phyloP scores from a whole-genome alignment of 2,888 invertebrate species.

The Pheosia tremula region DNA sequence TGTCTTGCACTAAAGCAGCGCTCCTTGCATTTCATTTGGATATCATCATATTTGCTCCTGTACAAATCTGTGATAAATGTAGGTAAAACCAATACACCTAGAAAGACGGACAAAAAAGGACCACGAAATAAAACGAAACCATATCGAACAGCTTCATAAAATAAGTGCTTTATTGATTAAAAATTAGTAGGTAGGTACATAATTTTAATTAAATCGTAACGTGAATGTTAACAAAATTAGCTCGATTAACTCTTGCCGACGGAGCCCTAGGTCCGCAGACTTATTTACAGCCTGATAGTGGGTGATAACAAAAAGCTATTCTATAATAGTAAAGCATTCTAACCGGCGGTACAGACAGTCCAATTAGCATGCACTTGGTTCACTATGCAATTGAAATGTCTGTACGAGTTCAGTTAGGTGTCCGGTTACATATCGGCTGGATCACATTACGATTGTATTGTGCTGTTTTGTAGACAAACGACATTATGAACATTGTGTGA shows the following conservation, averaged over 20 bases:
- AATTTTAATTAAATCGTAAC: constrained; percentile 65
- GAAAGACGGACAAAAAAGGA: not conserved
- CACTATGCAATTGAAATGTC: constrained; percentile 9
- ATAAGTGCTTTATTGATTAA: constrained; percentile 83
- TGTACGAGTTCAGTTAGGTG: constrained; percentile 6
- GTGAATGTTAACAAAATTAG: constrained; percentile 60
- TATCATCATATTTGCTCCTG: too few relatives aligned
- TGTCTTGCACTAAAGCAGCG: too few relatives aligned
- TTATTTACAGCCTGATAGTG: constrained; percentile 59
- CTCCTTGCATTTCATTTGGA: too few relatives aligned
- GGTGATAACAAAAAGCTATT: constrained; percentile 41
- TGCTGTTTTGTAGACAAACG: constrained; percentile 9
- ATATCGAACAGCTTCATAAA: constrained; percentile 76
- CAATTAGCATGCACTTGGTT: constrained; percentile 2
- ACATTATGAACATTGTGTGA: not conserved
- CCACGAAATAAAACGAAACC: constrained; percentile 51
- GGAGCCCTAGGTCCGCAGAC: constrained; percentile 41
- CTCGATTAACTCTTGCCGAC: constrained; percentile 38
- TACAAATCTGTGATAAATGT: too few relatives aligned
- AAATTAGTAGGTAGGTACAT: constrained; percentile 72
- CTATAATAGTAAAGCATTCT: constrained; percentile 39
- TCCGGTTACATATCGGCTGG: constrained; percentile 10
- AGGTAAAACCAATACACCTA: too few relatives aligned
- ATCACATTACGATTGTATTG: constrained; percentile 11
- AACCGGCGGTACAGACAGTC: constrained; percentile 15